Base-by-base conservation (phyloP, 2,797 vertebrate species). In the Heteromormyrus szaboi region DNA sequence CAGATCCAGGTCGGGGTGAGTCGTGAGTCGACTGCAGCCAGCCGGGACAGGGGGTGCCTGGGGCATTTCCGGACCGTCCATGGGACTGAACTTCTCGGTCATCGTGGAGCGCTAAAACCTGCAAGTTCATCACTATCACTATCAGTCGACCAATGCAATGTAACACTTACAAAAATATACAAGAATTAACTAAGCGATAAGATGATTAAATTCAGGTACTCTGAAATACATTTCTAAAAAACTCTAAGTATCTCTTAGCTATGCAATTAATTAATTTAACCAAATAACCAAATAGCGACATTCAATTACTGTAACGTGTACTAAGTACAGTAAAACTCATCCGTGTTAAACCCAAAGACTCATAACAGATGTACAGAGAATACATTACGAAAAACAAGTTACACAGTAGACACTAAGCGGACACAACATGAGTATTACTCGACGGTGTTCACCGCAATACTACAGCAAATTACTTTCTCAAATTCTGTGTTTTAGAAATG, bases 1-100 rank as follows among this genome's bases (percentile, higher is more conserved):
- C 83, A 92, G 90, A 81, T 93, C 92, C 65, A 91, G 88, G 9
- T 91, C 91, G 0, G 92, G 89, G 22, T 88, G 90, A n/a, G 83
- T 81, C 41, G 88, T 48, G 0, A 90, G 65, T 12, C 41, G 14
- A 9, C 37, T 48, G 22, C 72, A 88, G 37, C 88, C 85, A 12
- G 90, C 83, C 5, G 88, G 88, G 33, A 85, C 12, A 2, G 90
- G 90, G 19, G 90, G 62, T 0, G 90, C 89, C 62, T 90, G 91
- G 8, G 87, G 91, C 53, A n/a, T 65, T 17, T 87, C 88, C 4
- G 85, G 89, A 22, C 89, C 65, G 37, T 25, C 81, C 87, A 46
- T 9, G 5, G 48, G 25, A 41, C 3, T 11, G 48, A 62, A 88
- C 68, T 33, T 46, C 29, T 50, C 68, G 19, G 89, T n/a, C 85